Evolutionary conservation across 2,888 invertebrate genomes (phyloP).

Genomic region (Ommatoiulus sabulosus): DNA sequence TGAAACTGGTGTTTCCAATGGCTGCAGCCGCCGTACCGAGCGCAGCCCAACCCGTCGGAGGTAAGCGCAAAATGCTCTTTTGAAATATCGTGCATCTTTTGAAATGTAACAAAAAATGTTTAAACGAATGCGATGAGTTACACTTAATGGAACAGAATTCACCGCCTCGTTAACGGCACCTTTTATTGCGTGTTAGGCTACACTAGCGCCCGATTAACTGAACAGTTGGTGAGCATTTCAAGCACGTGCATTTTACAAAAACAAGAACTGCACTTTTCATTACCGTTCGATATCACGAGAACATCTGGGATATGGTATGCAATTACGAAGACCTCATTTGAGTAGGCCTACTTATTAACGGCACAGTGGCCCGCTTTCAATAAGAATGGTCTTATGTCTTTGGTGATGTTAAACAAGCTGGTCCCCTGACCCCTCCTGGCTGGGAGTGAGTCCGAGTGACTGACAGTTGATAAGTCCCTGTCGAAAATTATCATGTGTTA

Average conservation of each 20-base stretch:
- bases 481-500: not conserved
- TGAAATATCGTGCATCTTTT: constrained; percentile 48
- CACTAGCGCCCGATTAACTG: not conserved
- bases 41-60: constrained; percentile 55
- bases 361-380: not conserved
- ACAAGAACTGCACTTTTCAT: not conserved
- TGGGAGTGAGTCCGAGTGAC: not conserved
- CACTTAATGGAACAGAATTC: constrained; percentile 37
- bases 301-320: constrained; percentile 18
- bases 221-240: constrained; percentile 11
- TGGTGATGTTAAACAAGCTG: not conserved
- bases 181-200: not conserved
- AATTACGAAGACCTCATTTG: constrained; percentile 9
- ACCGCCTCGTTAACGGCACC: constrained; percentile 18
- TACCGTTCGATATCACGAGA: not conserved
- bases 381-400: not conserved
- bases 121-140: constrained; percentile 2
- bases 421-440: not conserved
- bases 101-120: constrained; percentile 42
- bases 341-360: constrained; percentile 12
- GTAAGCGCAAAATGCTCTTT: constrained; percentile 48
- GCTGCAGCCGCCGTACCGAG: constrained; percentile 52
- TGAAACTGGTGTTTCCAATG: constrained; percentile 43
- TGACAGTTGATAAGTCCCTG: not conserved
- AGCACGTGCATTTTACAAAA: constrained; percentile 21